Base-by-base conservation (phyloP, 2,888 invertebrate species). In the Mythimna lalbum region DNA sequence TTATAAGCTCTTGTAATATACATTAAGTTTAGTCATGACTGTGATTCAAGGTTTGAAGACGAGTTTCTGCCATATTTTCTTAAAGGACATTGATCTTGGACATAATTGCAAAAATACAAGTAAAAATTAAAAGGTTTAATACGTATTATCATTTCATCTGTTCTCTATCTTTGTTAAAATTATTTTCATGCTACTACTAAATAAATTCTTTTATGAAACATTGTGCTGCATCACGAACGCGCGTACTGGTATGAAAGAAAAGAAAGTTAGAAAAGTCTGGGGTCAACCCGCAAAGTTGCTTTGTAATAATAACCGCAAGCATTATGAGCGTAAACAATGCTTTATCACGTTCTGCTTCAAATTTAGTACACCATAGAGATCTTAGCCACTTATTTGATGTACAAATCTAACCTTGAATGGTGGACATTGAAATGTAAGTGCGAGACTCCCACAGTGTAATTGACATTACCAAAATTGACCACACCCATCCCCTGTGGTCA, bases 181-280 rank as follows among this genome's bases (percentile, higher is more conserved):
- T 50, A 23, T 59, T 66, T 66, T 52, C 39, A 52, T 73, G 66
- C 63, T 56, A 73, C 72, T 61, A 71, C 66, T 83, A 70, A 76
- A 63, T 60, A 43, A 63, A 66, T 78, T 73, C 23, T 75, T 80
- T 78, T 73, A 71, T 71, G 63, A 53, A 73, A 76, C 77, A 76
- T 80, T 80, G 73, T 84, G 78, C 74, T 74, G 69, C 69, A 79
- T 78, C 73, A 80, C 62, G 74, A 69, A 68, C 68, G 69, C 63
- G 53, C 21, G 67, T 69, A 69, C 73, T 77, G 68, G 59, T 72
- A 83, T 80, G 85, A 85, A 87, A 86, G 88, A 79, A 76, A 86
- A 80, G 88, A 88, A 88, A 88, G 88, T 88, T 88, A 78, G 85
- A 81, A 86, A 88, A 81, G 59, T 70, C 70, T 75, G 74, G 68